Evolutionary conservation across 2,888 invertebrate genomes (phyloP), one percentile per base, ranked within the genome.

Genomic region (Galerucella nymphaeae): DNA sequence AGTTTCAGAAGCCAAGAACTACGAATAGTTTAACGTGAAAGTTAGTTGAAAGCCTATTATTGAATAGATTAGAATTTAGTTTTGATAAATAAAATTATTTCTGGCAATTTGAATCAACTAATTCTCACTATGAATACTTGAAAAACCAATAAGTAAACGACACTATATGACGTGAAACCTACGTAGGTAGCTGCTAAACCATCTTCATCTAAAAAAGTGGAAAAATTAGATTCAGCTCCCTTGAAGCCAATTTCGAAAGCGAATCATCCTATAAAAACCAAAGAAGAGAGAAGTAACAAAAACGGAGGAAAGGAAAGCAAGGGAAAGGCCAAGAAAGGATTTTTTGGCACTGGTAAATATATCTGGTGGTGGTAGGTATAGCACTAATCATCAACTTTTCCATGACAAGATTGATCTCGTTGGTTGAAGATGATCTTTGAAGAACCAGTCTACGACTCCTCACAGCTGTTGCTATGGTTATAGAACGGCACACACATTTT

Each of bases 271-370:
- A 76, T 78, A 61, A 77, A 76, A 61, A 71, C 71, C 10, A 74
- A 63, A 48, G 74, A 77, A 59, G 70, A 73, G 20, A 64, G 72
- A 45, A 72, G 72, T 41, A 71, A 71, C 65, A 79, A 81, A 83
- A 89, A 88, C 82, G 88, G 89, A 72, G 80, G 79, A 73, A 92
- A 90, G 82, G 87, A 88, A 78, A 90, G 90, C 80, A 90, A 82
- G 78, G 85, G 87, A 80, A 90, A 92, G 87, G 91, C 91, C 82
- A 93, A 92, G 89, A 94, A 93, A 89, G 93, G 94, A 91, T 93
- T 93, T 91, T 93, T 93, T 88, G 93, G 93, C 88, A 91, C 92
- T 89, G 93, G 93, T 89, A 94, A 94, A 89, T 91, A 90, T 91
- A 91, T 91, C 88, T 93, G 93, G 92, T 93, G 93, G 93, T 93